Percentiles rank a stretch among this genome's conserved stretches.
Evolutionary conservation across 2,113 vertebrate species (phyloP).

Genomic region (Sula dactylatra): DNA sequence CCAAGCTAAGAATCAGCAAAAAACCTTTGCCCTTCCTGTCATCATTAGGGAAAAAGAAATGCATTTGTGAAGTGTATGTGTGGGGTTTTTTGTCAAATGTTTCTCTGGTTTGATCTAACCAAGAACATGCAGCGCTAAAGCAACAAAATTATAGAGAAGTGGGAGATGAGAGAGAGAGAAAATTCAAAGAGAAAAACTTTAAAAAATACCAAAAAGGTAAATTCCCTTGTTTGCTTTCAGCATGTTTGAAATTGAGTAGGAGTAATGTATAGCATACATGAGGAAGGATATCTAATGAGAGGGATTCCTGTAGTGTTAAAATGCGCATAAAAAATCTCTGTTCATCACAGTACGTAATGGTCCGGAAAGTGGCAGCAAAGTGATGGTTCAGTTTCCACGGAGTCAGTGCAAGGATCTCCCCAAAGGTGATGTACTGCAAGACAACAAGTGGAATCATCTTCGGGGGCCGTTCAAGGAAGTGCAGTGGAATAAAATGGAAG

Average conservation of each 20-base stretch:
- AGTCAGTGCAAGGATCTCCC: constrained; percentile 91
- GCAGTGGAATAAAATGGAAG: constrained; percentile 97
- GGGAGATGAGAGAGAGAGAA: neutral
- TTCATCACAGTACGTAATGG: constrained; percentile 86
- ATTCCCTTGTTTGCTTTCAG: neutral
- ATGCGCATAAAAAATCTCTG: neutral
- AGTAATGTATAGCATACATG: neutral
- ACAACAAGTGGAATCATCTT: constrained; percentile 92
- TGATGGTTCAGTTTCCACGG: constrained; percentile 93
- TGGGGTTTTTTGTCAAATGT: neutral
- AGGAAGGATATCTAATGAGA: neutral
- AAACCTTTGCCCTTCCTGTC: neutral
- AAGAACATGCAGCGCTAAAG: neutral
- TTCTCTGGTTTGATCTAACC: neutral
- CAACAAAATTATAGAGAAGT: neutral
- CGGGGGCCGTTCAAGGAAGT: constrained; percentile 91
- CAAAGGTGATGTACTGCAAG: constrained; percentile 90
- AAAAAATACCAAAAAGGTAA: neutral
- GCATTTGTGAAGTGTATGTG: neutral
- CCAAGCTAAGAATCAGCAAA: neutral
- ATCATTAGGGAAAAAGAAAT: neutral
- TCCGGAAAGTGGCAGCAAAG: constrained; percentile 92
- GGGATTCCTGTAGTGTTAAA: neutral
- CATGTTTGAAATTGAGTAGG: neutral
- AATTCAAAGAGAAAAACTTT: neutral